Percentiles rank a stretch among this genome's conserved stretches.
These are phyloP conservation scores for Pteropus alecto DNA, from an alignment of 2,113 vertebrate species.

Conservation along the genomic window DNA sequence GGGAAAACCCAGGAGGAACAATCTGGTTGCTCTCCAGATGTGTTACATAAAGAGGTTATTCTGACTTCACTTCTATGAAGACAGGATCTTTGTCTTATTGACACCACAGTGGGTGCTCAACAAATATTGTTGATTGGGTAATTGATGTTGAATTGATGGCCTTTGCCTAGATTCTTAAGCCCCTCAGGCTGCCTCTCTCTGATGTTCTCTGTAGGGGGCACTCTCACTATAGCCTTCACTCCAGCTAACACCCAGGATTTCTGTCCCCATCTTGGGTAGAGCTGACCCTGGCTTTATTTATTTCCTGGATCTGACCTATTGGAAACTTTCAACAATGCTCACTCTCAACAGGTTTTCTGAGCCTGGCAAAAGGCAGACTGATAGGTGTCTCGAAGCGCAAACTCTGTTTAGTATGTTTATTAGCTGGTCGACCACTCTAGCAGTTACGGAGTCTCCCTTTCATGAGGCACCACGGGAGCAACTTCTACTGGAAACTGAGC, in stretches of 20 bases:
- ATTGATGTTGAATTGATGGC: background rate
- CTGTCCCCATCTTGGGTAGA: background rate
- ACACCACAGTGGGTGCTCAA: background rate
- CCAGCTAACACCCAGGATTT: background rate
- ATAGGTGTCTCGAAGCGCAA: background rate
- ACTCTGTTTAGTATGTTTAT: background rate
- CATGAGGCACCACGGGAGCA: background rate
- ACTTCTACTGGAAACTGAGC: background rate
- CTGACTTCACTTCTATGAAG: background rate
- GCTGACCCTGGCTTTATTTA: constrained; percentile 13
- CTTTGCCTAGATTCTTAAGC: background rate
- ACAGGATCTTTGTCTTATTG: background rate
- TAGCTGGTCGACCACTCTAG: background rate
- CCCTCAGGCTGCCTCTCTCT: background rate
- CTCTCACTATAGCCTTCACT: background rate
- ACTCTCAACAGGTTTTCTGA: background rate
- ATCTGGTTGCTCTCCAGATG: background rate
- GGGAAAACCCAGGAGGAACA: background rate
- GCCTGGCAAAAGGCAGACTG: background rate
- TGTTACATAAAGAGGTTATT: background rate
- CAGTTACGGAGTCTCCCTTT: background rate
- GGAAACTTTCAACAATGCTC: background rate
- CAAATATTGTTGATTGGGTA: background rate
- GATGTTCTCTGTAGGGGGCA: background rate
- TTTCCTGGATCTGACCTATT: constrained; percentile 45